Evolutionary conservation across 2,888 invertebrate genomes (phyloP), one percentile per base, ranked within the genome.

Genomic region (Amiota communis): DNA sequence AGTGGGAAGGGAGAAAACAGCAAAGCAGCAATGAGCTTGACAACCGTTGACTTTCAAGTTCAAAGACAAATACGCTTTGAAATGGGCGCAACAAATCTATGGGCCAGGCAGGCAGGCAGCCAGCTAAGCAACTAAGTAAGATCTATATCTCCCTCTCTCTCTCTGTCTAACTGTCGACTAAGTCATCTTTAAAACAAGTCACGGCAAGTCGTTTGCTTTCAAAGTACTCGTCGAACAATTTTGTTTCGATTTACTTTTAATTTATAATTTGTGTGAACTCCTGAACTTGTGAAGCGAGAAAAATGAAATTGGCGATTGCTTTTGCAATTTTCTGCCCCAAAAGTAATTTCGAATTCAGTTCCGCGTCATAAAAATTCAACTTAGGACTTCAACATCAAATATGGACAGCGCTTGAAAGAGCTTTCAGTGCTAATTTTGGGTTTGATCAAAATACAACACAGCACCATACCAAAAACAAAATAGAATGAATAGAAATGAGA

Each of bases 171-270:
- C 23, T 36, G 36, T 36, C 36, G 3, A 6, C 36, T 6, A 36
- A 36, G 36, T 36, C 36, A 36, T 36, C 36, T 36, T 36, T 36
- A 36, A 36, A 36, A 36, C 36, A 36, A 36, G 36, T 36, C 36
- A 36, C 36, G 36, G 36, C 36, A 36, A 6, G 36, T 36, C 36
- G 36, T 36, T 36, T 36, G 36, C 36, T 36, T 36, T 36, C 36
- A 36, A 36, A 36, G 36, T 36, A 36, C 36, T 36, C 36, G 36
- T 36, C 6, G 36, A 6, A 36, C 36, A 36, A 36, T 36, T 80
- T 83, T 83, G 78, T 81, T 84, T 85, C 84, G 85, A 84, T 83
- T 85, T 84, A 85, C 85, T 85, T 84, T 84, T 84, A 85, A 84
- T 84, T 84, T 85, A 85, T 84, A 84, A 84, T 85, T 85, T 84